phyloP scores from a whole-genome alignment of 2,113 vertebrate genomes.

The Nothoprocta perdicaria region DNA sequence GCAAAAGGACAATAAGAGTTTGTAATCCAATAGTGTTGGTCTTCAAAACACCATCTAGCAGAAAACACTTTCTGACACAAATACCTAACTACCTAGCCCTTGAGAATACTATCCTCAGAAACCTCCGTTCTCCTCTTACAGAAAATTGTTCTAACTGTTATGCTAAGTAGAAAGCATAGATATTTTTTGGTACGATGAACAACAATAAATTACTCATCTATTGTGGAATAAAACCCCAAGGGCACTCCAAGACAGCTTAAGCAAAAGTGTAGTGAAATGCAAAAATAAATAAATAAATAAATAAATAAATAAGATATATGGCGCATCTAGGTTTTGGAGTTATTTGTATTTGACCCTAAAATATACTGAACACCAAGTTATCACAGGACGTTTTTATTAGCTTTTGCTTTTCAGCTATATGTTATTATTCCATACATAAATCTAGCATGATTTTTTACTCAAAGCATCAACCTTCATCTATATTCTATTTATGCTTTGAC shows the following conservation, averaged over 20 bases:
- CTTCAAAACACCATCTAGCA: neutral
- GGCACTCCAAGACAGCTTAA: neutral
- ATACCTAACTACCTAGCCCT: neutral
- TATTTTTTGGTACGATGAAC: neutral
- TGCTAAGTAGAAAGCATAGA: neutral
- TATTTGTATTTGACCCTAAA: neutral
- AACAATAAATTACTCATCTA: neutral
- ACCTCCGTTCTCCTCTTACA: neutral
- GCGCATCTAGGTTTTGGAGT: neutral
- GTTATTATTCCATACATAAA: neutral
- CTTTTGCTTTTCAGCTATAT: neutral
- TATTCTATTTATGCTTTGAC: slow-evolving; percentile 21
- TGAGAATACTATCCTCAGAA: neutral
- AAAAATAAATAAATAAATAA: neutral
- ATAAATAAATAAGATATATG: neutral
- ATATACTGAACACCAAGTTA: neutral
- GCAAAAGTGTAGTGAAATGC: neutral
- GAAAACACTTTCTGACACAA: neutral
- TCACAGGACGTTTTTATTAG: slow-evolving; percentile 9
- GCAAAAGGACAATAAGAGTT: neutral
- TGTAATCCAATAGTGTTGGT: neutral
- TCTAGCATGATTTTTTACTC: neutral
- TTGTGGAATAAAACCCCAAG: neutral
- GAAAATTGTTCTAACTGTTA: neutral
- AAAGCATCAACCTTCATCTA: neutral